Evolutionary conservation across 2,797 vertebrate genomes (phyloP), one percentile per base, ranked within the genome.

Genomic region (Natrix natrix): DNA sequence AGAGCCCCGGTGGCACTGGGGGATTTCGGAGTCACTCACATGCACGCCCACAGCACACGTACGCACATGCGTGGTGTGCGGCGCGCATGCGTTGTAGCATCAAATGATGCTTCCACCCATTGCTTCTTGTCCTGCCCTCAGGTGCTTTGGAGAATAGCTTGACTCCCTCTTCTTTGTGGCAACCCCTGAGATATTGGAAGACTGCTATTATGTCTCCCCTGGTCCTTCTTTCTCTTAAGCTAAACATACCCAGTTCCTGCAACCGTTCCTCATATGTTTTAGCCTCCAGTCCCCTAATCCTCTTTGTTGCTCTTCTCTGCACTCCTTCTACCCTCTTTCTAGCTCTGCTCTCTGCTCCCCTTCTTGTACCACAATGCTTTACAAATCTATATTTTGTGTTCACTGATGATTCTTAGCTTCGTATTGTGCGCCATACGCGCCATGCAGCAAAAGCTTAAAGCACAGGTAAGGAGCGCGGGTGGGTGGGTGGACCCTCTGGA

Each of bases 181-280:
- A 32, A 0, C 66, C n/a, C 66, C 0, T 69, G 0, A 69, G 6
- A 69, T 16, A 16, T 0, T 69, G 28, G 28, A 14, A 5, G 0
- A 14, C 63, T 66, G 61, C 28, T n/a, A 32, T 69, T 28, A 0
- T n/a, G 12, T n/a, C 63, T 0, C 28, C 63, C 28, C 11, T n/a
- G 1, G 28, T 69, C 63, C 28, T 69, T 69, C 63, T 69, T 1
- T n/a, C 16, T 5, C n/a, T 32, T 3, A 16, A 0, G 7, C 2
- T 6, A 16, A 13, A 69, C 2, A 1, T 2, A 0, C 63, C 63
- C 13, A 69, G 2, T 16, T 69, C 63, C n/a, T 16, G n/a, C n/a
- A 69, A 7, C 13, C 13, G 2, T 69, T 69, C 63, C 14, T 69
- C 2, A 14, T n/a, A 66, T n/a, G 63, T 69, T n/a, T 69, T 69